Conservation (phyloP, 2,797 vertebrate genomes). For the Halcyon smyrnensis region DNA sequence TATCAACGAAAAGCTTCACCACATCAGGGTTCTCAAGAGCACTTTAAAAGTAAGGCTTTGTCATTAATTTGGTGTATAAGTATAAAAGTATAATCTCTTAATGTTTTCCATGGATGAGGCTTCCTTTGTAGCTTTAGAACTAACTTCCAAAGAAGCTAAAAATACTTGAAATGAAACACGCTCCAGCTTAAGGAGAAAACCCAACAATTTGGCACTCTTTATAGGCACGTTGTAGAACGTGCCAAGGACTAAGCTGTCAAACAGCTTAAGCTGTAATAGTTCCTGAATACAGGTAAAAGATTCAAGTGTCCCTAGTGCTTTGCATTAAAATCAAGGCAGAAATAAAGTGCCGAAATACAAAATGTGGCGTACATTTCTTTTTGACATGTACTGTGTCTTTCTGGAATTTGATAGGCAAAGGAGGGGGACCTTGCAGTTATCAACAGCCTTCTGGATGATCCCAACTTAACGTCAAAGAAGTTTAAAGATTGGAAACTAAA, state of each 20-base stretch:
- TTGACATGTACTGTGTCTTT: conserved; percentile 18
- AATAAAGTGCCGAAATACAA: neutral
- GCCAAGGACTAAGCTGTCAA: neutral
- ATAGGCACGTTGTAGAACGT: neutral
- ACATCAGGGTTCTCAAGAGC: conserved; percentile 88
- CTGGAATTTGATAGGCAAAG: conserved; percentile 81
- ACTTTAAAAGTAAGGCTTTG: conserved; percentile 86
- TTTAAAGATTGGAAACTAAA: conserved; percentile 91
- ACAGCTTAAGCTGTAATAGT: neutral
- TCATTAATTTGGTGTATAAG: neutral
- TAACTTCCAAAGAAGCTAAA: neutral
- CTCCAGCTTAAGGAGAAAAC: neutral
- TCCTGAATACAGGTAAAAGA: neutral
- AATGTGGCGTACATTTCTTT: neutral
- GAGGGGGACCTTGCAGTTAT: conserved; percentile 87
- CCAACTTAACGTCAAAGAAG: conserved; percentile 86
- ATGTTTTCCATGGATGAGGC: neutral
- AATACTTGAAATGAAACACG: neutral
- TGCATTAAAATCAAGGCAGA: neutral
- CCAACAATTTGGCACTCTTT: neutral
- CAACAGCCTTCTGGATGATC: conserved; percentile 87
- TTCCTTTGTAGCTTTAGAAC: neutral
- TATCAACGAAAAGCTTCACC: conserved; percentile 90
- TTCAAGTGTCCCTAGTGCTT: neutral
- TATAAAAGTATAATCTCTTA: neutral